Percentiles rank a stretch among this genome's conserved stretches.
Evolutionary conservation across 2,113 vertebrate species (phyloP).

Genomic region (Protobothrops flavoviridis): DNA sequence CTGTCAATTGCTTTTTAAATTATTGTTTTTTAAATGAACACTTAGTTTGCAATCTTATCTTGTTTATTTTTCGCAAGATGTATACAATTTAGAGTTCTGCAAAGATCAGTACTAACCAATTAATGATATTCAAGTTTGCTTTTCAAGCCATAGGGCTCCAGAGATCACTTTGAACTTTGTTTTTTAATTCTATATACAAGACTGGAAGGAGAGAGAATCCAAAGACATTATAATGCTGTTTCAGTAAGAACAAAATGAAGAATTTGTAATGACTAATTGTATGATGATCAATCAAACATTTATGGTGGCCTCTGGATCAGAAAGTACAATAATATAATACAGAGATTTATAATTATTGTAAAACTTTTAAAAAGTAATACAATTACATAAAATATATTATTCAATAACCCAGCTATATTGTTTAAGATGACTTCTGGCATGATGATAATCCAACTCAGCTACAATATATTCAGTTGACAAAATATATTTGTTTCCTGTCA

Average conservation of each 20-base stretch:
- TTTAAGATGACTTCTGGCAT: not conserved
- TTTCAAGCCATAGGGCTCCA: not conserved
- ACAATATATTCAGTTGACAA: not conserved
- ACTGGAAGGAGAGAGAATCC: not conserved
- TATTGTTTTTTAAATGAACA: no score
- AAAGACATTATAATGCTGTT: not conserved
- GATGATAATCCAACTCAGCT: not conserved
- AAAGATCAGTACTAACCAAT: not conserved
- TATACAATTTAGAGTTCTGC: not conserved
- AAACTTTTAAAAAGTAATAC: not conserved
- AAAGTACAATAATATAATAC: not conserved
- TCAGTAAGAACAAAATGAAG: not conserved
- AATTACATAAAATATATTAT: not conserved
- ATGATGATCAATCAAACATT: not conserved
- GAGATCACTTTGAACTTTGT: not conserved
- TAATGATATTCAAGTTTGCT: not conserved
- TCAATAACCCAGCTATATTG: not conserved
- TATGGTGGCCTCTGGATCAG: not conserved
- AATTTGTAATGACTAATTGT: conserved; percentile 16
- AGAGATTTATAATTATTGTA: not conserved
- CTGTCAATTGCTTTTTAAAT: not conserved
- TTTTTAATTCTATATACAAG: not conserved
- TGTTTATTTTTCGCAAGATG: not conserved
- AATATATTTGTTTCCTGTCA: not conserved
- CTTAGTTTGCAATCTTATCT: not conserved